Evolutionary conservation across 1,140 invertebrate species (phyloP).

Genomic region (Akabosia matsudoensis): DNA sequence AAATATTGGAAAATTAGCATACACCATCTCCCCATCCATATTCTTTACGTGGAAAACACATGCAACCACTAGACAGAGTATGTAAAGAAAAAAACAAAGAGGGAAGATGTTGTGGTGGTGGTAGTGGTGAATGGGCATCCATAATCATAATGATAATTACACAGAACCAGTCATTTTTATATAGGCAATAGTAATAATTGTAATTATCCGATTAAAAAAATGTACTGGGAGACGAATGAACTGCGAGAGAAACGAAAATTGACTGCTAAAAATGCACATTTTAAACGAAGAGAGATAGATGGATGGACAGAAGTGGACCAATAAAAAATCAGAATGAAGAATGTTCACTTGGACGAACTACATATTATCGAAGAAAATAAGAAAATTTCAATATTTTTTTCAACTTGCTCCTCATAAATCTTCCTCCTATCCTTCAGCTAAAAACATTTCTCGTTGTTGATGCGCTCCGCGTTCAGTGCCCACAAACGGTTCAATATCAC

Average conservation of each 20-base stretch:
- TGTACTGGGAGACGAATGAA: not conserved
- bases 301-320: slow-evolving; percentile 21
- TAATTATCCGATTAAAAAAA: not conserved
- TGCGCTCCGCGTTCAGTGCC: no score
- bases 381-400: slow-evolving; percentile 9
- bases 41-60: not conserved
- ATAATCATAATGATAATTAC: slow-evolving; percentile 5
- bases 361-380: not conserved
- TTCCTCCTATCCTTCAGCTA: not conserved
- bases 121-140: not conserved
- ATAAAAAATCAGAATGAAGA: not conserved
- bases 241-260: no score
- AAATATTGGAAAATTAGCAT: slow-evolving; percentile 23
- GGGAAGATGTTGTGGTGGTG: not conserved
- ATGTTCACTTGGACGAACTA: not conserved
- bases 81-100: no score
- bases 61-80: not conserved
- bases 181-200: not conserved
- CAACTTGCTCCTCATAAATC: slow-evolving; percentile 20
- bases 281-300: not conserved
- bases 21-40: no score
- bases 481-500: no score
- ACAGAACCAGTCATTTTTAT: not conserved
- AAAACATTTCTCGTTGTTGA: no score
- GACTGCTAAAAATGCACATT: not conserved